Percentiles rank a stretch among this genome's conserved stretches.
Conservation (phyloP, 2,113 vertebrate species). For the Myiopsitta monachus region DNA sequence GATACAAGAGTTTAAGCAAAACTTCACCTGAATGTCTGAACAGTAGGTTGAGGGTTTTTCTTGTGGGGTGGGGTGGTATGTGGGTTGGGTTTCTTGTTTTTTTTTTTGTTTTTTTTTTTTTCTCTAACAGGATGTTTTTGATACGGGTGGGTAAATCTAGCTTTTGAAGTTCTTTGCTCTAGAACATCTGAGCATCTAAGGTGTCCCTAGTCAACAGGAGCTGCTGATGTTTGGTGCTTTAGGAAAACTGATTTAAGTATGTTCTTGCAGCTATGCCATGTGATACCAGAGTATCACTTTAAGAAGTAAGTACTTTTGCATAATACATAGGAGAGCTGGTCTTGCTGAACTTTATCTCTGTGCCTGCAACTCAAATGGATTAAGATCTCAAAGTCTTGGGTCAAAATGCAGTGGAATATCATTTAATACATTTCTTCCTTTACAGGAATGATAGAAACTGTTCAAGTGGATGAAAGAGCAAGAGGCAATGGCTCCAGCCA, state of each 20-base stretch:
- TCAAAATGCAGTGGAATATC: neutral
- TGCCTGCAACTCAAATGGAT: neutral
- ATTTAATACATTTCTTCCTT: neutral
- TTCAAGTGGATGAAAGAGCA: conserved; percentile 89
- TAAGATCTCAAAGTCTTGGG: neutral
- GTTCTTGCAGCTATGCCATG: neutral
- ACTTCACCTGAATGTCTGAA: neutral
- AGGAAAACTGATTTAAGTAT: neutral
- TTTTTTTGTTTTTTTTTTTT: neutral
- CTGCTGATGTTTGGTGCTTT: neutral
- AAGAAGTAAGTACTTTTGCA: neutral
- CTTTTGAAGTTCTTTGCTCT: neutral
- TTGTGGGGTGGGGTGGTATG: neutral
- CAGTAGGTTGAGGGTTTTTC: neutral
- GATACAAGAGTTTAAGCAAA: neutral
- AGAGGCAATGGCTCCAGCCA: conserved; percentile 91
- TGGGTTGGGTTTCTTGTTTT: neutral
- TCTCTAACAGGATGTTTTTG: neutral
- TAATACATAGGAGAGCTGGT: neutral
- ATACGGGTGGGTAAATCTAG: neutral
- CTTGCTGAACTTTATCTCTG: neutral
- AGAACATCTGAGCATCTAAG: neutral
- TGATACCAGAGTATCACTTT: neutral
- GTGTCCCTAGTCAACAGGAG: neutral
- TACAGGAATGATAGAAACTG: conserved; percentile 96